Base-by-base conservation (phyloP, 2,113 vertebrate genomes). In the Corvus cornix region DNA sequence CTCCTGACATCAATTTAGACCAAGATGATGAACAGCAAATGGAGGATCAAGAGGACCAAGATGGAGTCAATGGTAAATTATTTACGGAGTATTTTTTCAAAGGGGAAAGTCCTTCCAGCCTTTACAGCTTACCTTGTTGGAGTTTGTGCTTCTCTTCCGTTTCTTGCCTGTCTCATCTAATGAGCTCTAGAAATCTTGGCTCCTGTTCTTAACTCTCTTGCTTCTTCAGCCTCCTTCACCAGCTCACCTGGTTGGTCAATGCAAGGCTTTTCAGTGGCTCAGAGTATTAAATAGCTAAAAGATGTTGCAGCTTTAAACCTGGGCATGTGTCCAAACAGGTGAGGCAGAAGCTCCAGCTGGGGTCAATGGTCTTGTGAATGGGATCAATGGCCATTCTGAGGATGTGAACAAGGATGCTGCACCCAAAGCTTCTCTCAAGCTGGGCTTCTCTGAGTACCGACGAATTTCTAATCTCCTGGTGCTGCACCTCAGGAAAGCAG, bases 391-490 rank as follows among this genome's bases (percentile, higher is more conserved):
- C 46, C 97, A 97, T 39, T 82, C 97, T 19, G 98, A 99, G 49
- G 98, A 98, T 8, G 33, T 81, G 3, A 97, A 96, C 67, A 97
- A 97, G 16, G 98, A 97, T 60, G 35, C 92, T 3, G 97, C 97
- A 35, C 87, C 98, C 63, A 99, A 98, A 82, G 97, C 99, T 14
- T 98, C 98, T 22, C 96, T 99, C 37, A 98, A 98, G 19, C 98
- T 99, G 83, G 99, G 99, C 31, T 99, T 99, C 85, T 80, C 98
- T 0, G 99, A 99, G 83, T 99, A 99, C 97, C 98, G 97, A 33
- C 98, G 99, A 16, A 98, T 99, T 97, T 99, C 99, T 46, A 99
- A 99, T 94, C 98, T 99, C 83, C 96, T 99, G 56, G 99, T 99
- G 51, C 98, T 99, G 89, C 99, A 99, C 93, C 98, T 99, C 86